Evolutionary conservation across 2,888 invertebrate genomes (phyloP).

Genomic region (Morinoia aosen): DNA sequence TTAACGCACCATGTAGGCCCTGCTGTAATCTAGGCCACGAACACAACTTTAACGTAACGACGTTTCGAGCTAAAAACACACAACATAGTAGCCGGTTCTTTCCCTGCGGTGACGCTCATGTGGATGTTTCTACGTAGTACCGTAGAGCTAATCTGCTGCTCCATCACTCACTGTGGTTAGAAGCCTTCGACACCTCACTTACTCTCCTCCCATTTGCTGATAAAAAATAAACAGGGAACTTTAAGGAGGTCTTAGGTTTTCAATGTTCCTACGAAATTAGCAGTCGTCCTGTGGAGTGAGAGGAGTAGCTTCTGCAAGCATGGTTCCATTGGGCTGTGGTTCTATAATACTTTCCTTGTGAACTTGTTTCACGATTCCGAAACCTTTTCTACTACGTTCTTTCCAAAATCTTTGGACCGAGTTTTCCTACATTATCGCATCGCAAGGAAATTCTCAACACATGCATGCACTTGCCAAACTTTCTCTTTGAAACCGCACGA

Average conservation of each 20-base stretch:
- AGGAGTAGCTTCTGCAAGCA: not conserved
- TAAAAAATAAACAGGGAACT: not conserved
- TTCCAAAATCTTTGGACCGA: not conserved
- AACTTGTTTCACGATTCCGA: not conserved
- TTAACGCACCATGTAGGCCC: not conserved
- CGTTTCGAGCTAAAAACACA: not conserved
- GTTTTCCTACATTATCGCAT: not conserved
- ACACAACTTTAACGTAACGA: not conserved
- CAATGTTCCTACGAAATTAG: not conserved
- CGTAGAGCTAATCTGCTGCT: not conserved
- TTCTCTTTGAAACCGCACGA: not conserved
- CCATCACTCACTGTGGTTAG: not conserved
- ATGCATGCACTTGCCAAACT: not conserved
- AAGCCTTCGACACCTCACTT: slow-evolving; percentile 17
- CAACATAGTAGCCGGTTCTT: not conserved
- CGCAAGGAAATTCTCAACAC: not conserved
- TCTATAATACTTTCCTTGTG: not conserved
- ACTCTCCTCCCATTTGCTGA: slow-evolving; percentile 4
- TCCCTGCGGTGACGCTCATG: not conserved
- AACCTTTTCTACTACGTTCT: not conserved
- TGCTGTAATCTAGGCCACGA: not conserved
- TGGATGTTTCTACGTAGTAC: not conserved
- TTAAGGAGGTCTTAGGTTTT: not conserved
- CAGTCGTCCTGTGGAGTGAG: not conserved
- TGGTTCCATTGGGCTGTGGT: not conserved